These are phyloP conservation scores for Porites lobata DNA, from an alignment of 92 coral and sea anemone species.

Conservation along the genomic window DNA sequence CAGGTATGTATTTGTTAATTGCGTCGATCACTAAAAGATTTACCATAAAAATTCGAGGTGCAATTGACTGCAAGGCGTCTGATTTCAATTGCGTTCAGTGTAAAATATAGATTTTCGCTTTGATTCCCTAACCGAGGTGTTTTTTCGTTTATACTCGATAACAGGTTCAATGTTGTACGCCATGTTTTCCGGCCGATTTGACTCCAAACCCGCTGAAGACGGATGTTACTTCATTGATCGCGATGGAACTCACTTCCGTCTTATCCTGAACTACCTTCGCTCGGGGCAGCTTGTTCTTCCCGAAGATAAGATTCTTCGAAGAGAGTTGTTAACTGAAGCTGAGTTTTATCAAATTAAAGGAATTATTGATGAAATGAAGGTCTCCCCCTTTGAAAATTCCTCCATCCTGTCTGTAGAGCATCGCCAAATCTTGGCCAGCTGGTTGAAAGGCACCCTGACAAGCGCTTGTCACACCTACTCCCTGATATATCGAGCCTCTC, in stretches of 20 bases:
- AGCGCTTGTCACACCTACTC: background rate
- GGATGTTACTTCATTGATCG: constrained; percentile 76
- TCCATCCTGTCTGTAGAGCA: constrained; percentile 9
- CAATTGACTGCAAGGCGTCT: too few species aligned
- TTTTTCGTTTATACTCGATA: background rate
- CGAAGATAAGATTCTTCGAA: constrained; percentile 40
- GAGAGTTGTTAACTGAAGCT: constrained; percentile 68
- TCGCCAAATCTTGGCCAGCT: background rate
- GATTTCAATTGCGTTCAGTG: background rate
- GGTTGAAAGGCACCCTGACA: constrained; percentile 12
- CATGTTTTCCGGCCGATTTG: constrained; percentile 57
- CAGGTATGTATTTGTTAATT: constrained; percentile 62
- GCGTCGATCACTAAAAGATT: too few species aligned
- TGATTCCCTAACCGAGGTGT: background rate
- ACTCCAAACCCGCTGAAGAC: constrained; percentile 64
- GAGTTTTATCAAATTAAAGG: constrained; percentile 74
- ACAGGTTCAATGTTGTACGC: constrained; percentile 30
- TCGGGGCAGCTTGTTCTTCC: constrained; percentile 74
- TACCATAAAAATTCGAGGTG: too few species aligned
- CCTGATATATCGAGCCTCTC: constrained; percentile 18
- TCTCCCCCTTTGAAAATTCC: constrained; percentile 2
- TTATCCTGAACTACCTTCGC: constrained; percentile 68
- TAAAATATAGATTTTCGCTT: background rate
- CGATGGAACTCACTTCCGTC: constrained; percentile 78
- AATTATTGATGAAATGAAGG: constrained; percentile 38